A percentile compares a stretch with the other conserved stretches of the same genome.
These are phyloP conservation scores for Leptopilina drosophilae DNA, from an alignment of 2,888 invertebrate species.

Conservation along the genomic window DNA sequence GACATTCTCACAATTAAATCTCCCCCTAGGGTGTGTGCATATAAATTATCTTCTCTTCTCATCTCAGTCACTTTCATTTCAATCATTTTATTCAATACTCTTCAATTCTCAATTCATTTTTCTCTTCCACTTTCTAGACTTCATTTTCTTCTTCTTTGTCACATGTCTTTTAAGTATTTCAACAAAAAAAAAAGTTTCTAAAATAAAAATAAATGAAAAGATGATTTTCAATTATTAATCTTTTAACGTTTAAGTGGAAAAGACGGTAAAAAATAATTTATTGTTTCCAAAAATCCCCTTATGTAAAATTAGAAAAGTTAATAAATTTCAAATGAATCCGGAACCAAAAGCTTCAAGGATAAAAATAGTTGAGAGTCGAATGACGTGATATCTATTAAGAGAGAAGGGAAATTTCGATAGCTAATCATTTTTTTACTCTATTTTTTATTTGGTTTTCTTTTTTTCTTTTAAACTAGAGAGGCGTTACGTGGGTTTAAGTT, in stretches of 20 bases:
- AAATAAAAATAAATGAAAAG: too few relatives aligned
- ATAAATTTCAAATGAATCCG: conserved; percentile 16
- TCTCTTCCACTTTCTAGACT: background rate
- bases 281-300: background rate
- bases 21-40: conserved; percentile 35
- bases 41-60: background rate
- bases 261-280: background rate
- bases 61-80: background rate
- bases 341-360: conserved; percentile 32
- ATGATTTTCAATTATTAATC: background rate
- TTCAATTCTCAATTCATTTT: background rate
- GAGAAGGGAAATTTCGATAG: conserved; percentile 31
- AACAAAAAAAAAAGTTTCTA: too few relatives aligned
- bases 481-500: background rate
- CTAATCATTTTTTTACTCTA: background rate
- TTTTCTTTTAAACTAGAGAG: background rate
- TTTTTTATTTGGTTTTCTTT: conserved; percentile 7
- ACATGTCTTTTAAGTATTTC: too few relatives aligned
- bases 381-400: conserved; percentile 1
- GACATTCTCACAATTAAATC: conserved; percentile 46
- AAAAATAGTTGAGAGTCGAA: conserved; percentile 33
- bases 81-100: background rate
- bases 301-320: background rate
- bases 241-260: background rate
- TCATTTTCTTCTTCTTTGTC: too few relatives aligned